Base-by-base conservation (phyloP, 2,797 vertebrate species). In the Hippopotamyrus pictus region DNA sequence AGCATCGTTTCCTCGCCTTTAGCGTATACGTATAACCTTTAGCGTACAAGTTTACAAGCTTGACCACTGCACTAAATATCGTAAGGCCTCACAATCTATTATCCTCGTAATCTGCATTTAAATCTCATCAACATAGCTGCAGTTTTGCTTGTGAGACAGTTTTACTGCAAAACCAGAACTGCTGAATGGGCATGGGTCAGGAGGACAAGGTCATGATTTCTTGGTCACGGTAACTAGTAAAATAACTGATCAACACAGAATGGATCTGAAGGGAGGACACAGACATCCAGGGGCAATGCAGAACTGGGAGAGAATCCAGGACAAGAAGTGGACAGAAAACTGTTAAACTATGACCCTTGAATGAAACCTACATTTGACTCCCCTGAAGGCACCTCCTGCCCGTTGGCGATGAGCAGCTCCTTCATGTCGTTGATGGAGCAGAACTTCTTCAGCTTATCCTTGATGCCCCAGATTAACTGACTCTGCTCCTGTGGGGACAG, bases 401-500 rank as follows among this genome's bases (percentile, higher is more conserved):
- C 92, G 90, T 99, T 99, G 90, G 97, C 98, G 0, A 99, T 98
- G 89, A 99, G 97, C 92, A 99, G 95, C 93, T 99, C 98, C 90
- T 98, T 99, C 95, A 99, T 96, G 93, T 99, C 98, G 0, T 97
- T 99, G 6, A 94, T 94, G 0, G 97, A 99, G 88, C 98, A 99
- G 5, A 91, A 93, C 91, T 97, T 99, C 95, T 95, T 98, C 92
- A 99, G 94, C 90, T 99, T 98, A 87, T 99, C 99, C 91, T 99
- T 99, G 92, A 99, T 96, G 89, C 95, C 96, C 98, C 98, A 99
- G 88, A 99, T 96, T 92, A 99, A 93, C 92, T 99, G 97, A 0
- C 97, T 99, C 92, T 99, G 99, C 89, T 95, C 97, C 99, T 99
- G 92, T 8, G 89, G 85, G 65, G 5, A 33, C 12, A 73, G 2